phyloP scores from a whole-genome alignment of 1,140 invertebrate species.

The Drosophila eugracilis region DNA sequence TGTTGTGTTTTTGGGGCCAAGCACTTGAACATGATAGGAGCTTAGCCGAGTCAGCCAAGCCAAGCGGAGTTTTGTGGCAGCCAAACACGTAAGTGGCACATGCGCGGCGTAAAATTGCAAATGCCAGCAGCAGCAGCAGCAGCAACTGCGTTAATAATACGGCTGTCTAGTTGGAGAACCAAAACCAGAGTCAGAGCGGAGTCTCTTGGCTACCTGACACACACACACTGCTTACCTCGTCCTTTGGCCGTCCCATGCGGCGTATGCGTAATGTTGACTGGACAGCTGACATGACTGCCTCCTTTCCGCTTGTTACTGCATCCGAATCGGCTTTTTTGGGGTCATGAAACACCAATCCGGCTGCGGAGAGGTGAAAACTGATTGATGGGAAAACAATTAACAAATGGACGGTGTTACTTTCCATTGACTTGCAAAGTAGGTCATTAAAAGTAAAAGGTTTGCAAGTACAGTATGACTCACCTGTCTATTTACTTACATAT shows the following conservation, averaged over 20 bases:
- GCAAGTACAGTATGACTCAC: no score
- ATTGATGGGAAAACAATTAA: conserved; percentile 44
- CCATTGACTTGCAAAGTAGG: conserved; percentile 24
- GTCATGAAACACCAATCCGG: conserved; percentile 20
- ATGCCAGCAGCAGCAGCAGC: conserved; percentile 43
- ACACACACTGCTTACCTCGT: conserved; percentile 40
- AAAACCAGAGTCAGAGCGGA: conserved; percentile 35
- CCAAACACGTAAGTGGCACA: conserved; percentile 77
- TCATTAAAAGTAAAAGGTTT: conserved; percentile 11
- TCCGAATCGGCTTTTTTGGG: conserved; percentile 24
- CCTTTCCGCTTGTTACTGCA: conserved; percentile 33
- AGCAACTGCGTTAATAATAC: conserved; percentile 73
- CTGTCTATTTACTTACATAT: no score
- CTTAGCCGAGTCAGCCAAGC: conserved; percentile 69
- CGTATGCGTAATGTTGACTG: conserved; percentile 71
- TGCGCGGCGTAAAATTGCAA: conserved; percentile 75
- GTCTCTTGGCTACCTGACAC: conserved; percentile 44
- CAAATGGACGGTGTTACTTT: conserved; percentile 25
- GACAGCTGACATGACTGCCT: conserved; percentile 47
- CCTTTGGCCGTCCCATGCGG: conserved; percentile 49
- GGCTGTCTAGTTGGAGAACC: conserved; percentile 59
- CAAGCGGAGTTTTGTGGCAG: conserved; percentile 61
- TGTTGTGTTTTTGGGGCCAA: conserved; percentile 66
- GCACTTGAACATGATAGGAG: conserved; percentile 80
- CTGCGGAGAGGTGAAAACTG: not conserved